Percentiles rank a stretch among this genome's conserved stretches.
phyloP scores from a whole-genome alignment of 2,113 vertebrate species.

The Parotia lawesii region DNA sequence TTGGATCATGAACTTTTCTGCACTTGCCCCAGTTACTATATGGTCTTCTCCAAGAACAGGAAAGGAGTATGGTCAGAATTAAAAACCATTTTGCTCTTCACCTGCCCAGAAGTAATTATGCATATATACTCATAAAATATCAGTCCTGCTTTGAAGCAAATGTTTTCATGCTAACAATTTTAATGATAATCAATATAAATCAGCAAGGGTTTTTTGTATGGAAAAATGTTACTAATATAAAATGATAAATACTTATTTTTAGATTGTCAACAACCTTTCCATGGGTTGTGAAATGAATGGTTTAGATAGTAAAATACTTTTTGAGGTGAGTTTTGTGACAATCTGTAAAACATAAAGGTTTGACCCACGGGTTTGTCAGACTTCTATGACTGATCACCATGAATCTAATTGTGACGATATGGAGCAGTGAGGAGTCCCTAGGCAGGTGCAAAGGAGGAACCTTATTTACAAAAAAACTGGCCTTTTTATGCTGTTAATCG shows the following conservation, averaged over 20 bases:
- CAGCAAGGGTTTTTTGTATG: not conserved
- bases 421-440: no score
- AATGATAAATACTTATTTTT: not conserved
- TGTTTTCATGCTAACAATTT: not conserved
- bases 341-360: not conserved
- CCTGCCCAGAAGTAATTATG: not conserved
- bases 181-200: not conserved
- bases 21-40: not conserved
- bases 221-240: not conserved
- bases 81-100: not conserved
- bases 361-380: not conserved
- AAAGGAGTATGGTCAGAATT: not conserved
- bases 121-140: not conserved
- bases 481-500: no score
- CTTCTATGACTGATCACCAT: accelerated
- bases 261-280: not conserved
- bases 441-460: no score
- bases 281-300: not conserved
- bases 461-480: no score
- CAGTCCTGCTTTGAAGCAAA: not conserved
- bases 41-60: not conserved
- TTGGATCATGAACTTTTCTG: not conserved
- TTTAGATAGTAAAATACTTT: not conserved
- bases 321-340: not conserved
- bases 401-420: not conserved